Base-by-base conservation (phyloP, 2,888 invertebrate genomes). In the Eristalis arbustorum region DNA sequence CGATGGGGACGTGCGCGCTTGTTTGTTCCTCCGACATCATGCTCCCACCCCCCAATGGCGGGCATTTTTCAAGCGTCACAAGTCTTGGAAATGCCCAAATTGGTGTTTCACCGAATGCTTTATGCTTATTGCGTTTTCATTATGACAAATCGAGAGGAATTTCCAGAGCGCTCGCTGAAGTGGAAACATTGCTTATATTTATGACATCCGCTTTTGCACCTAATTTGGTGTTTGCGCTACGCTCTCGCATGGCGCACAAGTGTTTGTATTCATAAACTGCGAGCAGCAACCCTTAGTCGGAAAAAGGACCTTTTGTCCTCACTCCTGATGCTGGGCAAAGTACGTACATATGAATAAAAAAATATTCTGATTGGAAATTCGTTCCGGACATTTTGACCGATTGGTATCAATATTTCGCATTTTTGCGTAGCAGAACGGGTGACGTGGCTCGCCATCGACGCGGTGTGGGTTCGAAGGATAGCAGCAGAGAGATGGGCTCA, bases 171-270 rank as follows among this genome's bases (percentile, higher is more conserved):
- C 73, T 73, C 83, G 77, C 72, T 62, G 81, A 88, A 88, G 79
- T 82, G 88, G 81, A 89, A 89, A 89, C 76, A 81, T 84, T 79
- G 67, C 72, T 75, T 80, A 87, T 88, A 89, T 89, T 89, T 89
- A 89, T 88, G 84, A 72, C 77, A 66, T 83, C 64, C 79, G 75
- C 79, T 88, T 83, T 88, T 84, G 82, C 89, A 89, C 88, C 89
- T 89, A 87, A 89, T 88, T 84, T 87, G 62, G 74, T 81, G 83
- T 78, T 80, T 56, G 34, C 63, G 23, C 40, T 67, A 28, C 49
- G 14, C 22, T 25, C 49, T 28, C 40, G 49, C n/a, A 18, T 64
- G 68, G n/a, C 28, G 59, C 28, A 28, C 72, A 81, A 85, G 68
- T 78, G 74, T 74, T 74, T 75, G 56, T 56, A 78, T 64, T 82